Evolutionary conservation across 2,797 vertebrate genomes (phyloP), one percentile per base, ranked within the genome.

Genomic region (Sebastes nivosus): DNA sequence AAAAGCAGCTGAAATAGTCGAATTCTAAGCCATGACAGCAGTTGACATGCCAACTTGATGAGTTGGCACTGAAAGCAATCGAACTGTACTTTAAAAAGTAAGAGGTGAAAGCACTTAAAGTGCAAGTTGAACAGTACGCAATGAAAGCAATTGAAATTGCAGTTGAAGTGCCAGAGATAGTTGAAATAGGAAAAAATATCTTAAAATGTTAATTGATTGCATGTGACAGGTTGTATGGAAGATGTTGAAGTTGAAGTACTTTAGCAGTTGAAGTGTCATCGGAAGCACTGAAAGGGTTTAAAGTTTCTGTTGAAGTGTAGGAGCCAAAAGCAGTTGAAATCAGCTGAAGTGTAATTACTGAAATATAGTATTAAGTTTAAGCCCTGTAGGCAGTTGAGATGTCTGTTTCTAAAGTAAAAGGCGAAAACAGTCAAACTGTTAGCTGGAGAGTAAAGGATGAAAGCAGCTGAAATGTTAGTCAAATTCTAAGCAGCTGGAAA

Each of bases 11-110:
- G 42, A 46, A 46, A 46, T 46, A 46, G 16, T 46, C 16, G 0
- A 0, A 46, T 18, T 46, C 42, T 0, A 0, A 46, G 58, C 3
- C 27, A 30, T 59, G 14, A 29, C 25, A 59, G 14, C 2, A 59
- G 57, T 18, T 0, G 59, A 32, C 11, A 32, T 32, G 18, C 18
- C 30, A 22, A 38, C 11, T 63, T 46, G 42, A 18, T 16, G 29
- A 16, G n/a, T 38, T 14, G 7, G 34, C 24, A 12, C 8, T 22
- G 32, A 71, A 71, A 46, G 69, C 36, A 20, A 12, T 1, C 13
- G 2, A 63, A 63, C 60, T 63, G 29, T 34, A 12, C 18, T 22
- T 24, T 36, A 8, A 63, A n/a, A 0, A 22, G 32, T 46, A 46
- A 8, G 16, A 46, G 42, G 16, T 18, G 42, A 46, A 46, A 46